Evolutionary conservation across 2,888 invertebrate genomes (phyloP).

Genomic region (Linyphia triangularis): DNA sequence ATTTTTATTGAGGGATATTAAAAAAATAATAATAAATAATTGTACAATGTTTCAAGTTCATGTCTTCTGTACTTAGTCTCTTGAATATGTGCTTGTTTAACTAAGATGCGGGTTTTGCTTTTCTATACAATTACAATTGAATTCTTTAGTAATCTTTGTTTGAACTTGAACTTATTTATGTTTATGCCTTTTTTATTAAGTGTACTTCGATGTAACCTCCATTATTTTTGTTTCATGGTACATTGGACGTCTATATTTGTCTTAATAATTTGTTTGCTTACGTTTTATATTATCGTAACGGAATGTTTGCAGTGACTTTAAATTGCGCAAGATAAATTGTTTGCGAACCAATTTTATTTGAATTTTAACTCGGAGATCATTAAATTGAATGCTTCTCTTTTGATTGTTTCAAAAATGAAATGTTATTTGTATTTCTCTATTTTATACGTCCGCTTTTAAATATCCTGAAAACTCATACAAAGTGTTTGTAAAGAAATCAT

Average conservation of each 20-base stretch:
- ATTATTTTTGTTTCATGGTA: not conserved
- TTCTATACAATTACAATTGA: not conserved
- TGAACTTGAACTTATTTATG: not conserved
- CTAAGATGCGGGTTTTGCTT: not conserved
- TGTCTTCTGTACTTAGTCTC: not conserved
- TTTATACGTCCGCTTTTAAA: too few relatives aligned
- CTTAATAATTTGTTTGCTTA: not conserved
- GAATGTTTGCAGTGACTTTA: too few relatives aligned
- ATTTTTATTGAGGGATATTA: conserved; percentile 13
- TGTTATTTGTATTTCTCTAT: too few relatives aligned
- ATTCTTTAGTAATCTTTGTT: not conserved
- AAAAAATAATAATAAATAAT: not conserved
- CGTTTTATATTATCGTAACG: not conserved
- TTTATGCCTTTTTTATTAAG: not conserved
- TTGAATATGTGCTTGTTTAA: not conserved
- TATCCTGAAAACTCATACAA: too few relatives aligned
- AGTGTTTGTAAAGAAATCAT: too few relatives aligned
- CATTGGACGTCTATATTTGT: not conserved
- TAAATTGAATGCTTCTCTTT: too few relatives aligned
- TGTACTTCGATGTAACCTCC: not conserved
- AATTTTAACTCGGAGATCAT: too few relatives aligned
- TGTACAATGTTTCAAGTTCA: not conserved
- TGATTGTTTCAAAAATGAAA: too few relatives aligned
- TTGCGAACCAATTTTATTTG: too few relatives aligned
- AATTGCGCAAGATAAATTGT: too few relatives aligned